Percentiles rank a stretch among this genome's conserved stretches.
Evolutionary conservation across 2,113 vertebrate genomes (phyloP).

Genomic region (Labeo catla): DNA sequence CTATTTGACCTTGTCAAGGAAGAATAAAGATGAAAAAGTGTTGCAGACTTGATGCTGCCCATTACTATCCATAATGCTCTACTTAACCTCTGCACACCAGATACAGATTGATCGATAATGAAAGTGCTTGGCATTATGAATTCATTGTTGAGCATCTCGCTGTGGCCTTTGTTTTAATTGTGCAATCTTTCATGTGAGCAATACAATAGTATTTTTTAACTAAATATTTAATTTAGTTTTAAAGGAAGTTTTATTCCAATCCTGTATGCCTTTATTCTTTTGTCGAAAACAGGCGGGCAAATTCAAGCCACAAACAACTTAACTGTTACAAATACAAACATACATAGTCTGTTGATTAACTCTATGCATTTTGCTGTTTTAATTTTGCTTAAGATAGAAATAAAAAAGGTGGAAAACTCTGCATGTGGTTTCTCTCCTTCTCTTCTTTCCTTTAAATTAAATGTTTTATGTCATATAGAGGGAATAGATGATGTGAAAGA

Average conservation of each 20-base stretch:
- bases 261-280: neutral
- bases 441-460: too few species aligned
- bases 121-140: constrained; percentile 40
- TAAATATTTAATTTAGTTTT: neutral
- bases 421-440: neutral
- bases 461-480: too few species aligned
- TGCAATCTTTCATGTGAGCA: neutral
- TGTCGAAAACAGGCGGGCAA: neutral
- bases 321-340: neutral
- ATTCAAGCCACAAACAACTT: neutral
- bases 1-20: constrained; percentile 36
- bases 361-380: neutral
- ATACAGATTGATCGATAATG: constrained; percentile 38
- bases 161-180: neutral
- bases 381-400: neutral
- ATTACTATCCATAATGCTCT: constrained; percentile 39
- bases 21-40: constrained; percentile 8
- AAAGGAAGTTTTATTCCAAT: neutral
- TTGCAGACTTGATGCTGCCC: neutral
- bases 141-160: neutral
- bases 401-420: neutral
- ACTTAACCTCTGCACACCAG: constrained; percentile 37
- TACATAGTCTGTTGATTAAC: neutral
- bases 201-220: neutral
- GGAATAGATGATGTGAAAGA: neutral